Evolutionary conservation across 1,140 invertebrate genomes (phyloP).

Genomic region (Drosophila tani): DNA sequence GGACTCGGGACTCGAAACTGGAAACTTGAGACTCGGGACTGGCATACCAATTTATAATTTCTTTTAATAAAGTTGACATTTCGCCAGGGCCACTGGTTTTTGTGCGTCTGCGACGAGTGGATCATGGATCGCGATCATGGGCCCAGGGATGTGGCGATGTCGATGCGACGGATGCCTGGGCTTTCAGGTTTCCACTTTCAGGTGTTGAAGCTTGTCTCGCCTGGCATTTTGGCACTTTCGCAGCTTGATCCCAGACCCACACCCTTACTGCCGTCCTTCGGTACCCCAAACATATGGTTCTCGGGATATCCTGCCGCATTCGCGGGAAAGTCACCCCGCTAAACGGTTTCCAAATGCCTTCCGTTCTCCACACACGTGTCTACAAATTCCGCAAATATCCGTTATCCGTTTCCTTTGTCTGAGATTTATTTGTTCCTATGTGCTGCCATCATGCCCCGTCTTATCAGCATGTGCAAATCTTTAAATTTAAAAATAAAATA

Average conservation of each 20-base stretch:
- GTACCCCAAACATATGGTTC: background rate
- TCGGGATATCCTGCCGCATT: constrained; percentile 36
- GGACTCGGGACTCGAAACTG: constrained; percentile 23
- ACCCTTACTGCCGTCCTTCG: background rate
- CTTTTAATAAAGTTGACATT: constrained; percentile 84
- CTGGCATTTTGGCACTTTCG: constrained; percentile 79
- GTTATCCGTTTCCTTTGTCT: constrained; percentile 78
- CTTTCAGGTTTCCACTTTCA: constrained; percentile 30
- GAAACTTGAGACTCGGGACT: constrained; percentile 47
- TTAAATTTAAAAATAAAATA: constrained; percentile 70
- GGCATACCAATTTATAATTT: constrained; percentile 84
- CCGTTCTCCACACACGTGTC: constrained; percentile 74
- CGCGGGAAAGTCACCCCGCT: constrained; percentile 64
- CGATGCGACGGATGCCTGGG: constrained; percentile 14
- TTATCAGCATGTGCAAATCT: constrained; percentile 77
- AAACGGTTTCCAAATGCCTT: constrained; percentile 62
- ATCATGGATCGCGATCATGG: constrained; percentile 65
- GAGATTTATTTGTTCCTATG: constrained; percentile 72
- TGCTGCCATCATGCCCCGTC: constrained; percentile 18
- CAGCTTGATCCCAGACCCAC: constrained; percentile 1
- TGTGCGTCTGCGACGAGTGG: constrained; percentile 66
- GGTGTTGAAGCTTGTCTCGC: constrained; percentile 78
- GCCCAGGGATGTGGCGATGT: constrained; percentile 31
- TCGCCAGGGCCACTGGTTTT: constrained; percentile 55
- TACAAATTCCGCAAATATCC: constrained; percentile 81